Conservation (phyloP, 2,888 invertebrate genomes). For the Heliconius hortense region DNA sequence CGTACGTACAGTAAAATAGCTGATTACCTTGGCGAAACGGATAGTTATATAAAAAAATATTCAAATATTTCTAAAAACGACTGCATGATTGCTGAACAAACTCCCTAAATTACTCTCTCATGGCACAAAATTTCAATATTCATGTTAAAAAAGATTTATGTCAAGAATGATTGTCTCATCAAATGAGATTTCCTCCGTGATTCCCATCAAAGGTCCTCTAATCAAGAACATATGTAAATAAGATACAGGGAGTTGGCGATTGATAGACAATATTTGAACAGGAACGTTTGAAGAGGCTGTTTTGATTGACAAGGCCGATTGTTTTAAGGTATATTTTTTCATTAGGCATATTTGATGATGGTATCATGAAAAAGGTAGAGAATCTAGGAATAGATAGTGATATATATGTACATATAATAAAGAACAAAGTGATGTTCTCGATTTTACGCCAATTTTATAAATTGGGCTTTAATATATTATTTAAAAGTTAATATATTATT, state of each 20-base stretch:
- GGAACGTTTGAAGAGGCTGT: neutral
- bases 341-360: too few species aligned
- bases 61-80: neutral
- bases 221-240: conserved; percentile 2
- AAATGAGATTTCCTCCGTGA: neutral
- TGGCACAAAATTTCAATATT: neutral
- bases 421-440: too few species aligned
- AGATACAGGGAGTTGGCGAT: conserved; percentile 2
- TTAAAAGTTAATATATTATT: too few species aligned
- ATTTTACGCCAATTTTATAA: too few species aligned
- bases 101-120: neutral
- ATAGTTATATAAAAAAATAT: neutral
- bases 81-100: neutral
- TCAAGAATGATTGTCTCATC: too few species aligned
- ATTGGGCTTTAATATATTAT: too few species aligned
- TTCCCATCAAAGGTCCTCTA: neutral
- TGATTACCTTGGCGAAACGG: too few species aligned
- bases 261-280: conserved; percentile 3
- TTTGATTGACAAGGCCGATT: neutral
- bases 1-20: too few species aligned
- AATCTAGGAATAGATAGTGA: too few species aligned
- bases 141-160: neutral
- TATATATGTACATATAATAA: too few species aligned
- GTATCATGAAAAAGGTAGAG: too few species aligned
- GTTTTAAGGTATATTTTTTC: neutral